Evolutionary conservation across 2,113 vertebrate genomes (phyloP), one percentile per base, ranked within the genome.

Genomic region (Scartelaos histophorus): DNA sequence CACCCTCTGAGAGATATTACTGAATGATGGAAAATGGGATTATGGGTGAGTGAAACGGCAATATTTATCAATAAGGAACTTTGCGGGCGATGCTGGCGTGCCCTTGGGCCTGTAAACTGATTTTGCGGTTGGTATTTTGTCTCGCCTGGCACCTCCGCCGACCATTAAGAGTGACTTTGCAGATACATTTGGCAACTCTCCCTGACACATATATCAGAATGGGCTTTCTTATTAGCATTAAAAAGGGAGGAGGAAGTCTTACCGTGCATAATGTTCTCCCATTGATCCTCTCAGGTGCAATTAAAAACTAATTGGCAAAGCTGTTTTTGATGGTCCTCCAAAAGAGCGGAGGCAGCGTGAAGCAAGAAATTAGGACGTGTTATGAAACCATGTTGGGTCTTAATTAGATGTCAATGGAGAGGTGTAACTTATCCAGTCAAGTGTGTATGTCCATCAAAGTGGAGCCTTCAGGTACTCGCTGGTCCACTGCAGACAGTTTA

Each of bases 21-120:
- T 19, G 34, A 79, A 67, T 51, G 46, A 35, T 51, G 75, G 53
- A 78, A 78, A 82, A 77, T 35, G 74, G 62, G 34, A 76, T 60
- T 53, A 70, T 60, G 21, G 70, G 60, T 54, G 58, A 80, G 62
- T 21, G 64, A 74, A 67, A 38, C 64, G 75, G 80, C 67, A 64
- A 47, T 66, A 79, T 84, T 81, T 78, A 81, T 85, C 85, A 89
- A 81, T 83, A 81, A 83, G 81, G 53, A 78, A 74, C 43, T 70
- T 76, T 11, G 58, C 80, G 66, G 61, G 57, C 81, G 35, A 66
- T 82, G 1, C 7, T 57, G 11, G 75, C 1, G 29, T 82, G 87
- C 92, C 89, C 89, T 91, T 88, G 85, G 68, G 76, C 72, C 75
- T 80, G 71, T 76, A 81, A 81, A 79, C 35, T 70, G 67, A 82